Evolutionary conservation across 1,140 invertebrate species (phyloP).

Genomic region (Drosophila aff.): DNA sequence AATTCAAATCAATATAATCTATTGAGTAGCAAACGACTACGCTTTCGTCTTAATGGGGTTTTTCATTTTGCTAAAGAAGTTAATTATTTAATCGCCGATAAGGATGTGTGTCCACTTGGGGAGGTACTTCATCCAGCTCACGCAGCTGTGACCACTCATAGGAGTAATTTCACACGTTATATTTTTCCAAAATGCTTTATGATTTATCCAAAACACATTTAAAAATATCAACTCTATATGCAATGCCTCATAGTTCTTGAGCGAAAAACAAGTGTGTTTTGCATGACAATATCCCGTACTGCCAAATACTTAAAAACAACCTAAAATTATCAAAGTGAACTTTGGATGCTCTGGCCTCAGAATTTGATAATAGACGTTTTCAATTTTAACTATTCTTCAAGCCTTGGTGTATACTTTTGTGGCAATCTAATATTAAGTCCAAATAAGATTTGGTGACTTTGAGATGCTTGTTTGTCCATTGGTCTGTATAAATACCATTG

Average conservation of each 20-base stretch:
- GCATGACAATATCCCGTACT: slow-evolving; percentile 51
- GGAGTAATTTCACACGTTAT: slow-evolving; percentile 23
- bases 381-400: neutral
- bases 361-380: neutral
- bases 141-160: neutral
- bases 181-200: slow-evolving; percentile 27
- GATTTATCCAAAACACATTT: slow-evolving; percentile 45
- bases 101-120: neutral
- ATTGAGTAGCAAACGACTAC: slow-evolving; percentile 1
- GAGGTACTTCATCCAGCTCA: neutral
- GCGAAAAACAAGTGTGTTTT: slow-evolving; percentile 34
- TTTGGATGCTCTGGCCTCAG: neutral
- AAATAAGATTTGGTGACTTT: neutral
- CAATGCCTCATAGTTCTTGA: slow-evolving; percentile 44
- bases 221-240: slow-evolving; percentile 59
- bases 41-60: neutral
- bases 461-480: no score
- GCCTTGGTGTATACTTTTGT: neutral
- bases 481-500: no score
- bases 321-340: neutral
- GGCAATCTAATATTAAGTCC: neutral
- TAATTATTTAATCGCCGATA: neutral
- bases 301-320: slow-evolving; percentile 45
- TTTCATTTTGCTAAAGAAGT: slow-evolving; percentile 8
- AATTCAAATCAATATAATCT: slow-evolving; percentile 12